phyloP scores from a whole-genome alignment of 2,888 invertebrate species.

The Helobdella robusta region DNA sequence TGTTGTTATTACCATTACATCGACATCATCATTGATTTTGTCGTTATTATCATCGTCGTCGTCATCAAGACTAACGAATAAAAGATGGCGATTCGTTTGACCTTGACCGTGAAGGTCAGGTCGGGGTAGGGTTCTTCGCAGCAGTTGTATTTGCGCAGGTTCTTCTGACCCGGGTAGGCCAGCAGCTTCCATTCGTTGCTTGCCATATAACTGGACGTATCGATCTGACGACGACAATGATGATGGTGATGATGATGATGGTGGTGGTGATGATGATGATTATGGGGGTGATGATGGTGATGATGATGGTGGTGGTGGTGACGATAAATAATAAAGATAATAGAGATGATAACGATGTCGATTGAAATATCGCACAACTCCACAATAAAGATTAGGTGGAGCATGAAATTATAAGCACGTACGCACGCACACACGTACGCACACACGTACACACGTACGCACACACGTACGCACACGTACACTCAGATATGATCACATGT shows the following conservation, averaged over 20 bases:
- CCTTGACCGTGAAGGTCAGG: slow-evolving; percentile 43
- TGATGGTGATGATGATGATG: background rate
- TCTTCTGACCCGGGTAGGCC: slow-evolving; percentile 40
- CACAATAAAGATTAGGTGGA: background rate
- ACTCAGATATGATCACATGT: no score
- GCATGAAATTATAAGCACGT: background rate
- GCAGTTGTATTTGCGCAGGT: slow-evolving; percentile 42
- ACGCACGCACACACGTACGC: no score
- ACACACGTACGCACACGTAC: no score
- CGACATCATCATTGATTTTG: no score
- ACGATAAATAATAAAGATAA: background rate
- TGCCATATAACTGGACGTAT: slow-evolving; percentile 41
- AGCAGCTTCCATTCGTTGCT: slow-evolving; percentile 49
- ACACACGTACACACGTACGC: no score
- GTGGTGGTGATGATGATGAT: slow-evolving; percentile 19
- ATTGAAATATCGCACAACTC: background rate
- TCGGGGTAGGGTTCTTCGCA: slow-evolving; percentile 45
- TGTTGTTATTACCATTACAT: no score
- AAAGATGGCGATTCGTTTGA: slow-evolving; percentile 39
- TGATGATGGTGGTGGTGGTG: slow-evolving; percentile 16
- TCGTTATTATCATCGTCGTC: no score
- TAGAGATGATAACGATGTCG: background rate
- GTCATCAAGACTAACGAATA: no score
- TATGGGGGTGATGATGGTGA: slow-evolving; percentile 7
- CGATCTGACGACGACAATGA: slow-evolving; percentile 26